Percentiles rank a stretch among this genome's conserved stretches.
Conservation (phyloP, 2,797 vertebrate genomes). For the Syndactyla subalaris region DNA sequence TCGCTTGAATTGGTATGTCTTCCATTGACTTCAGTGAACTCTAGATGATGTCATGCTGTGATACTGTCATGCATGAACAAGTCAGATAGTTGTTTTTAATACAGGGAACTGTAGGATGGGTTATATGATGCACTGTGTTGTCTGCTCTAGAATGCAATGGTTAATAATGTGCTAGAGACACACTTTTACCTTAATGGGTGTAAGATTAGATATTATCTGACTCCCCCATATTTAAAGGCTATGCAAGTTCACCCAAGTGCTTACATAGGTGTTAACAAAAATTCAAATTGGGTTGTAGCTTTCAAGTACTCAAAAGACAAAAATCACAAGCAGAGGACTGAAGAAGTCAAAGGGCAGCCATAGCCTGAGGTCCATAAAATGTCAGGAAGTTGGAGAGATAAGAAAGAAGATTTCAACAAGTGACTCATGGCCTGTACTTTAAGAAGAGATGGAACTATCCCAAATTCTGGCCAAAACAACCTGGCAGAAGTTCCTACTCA, state of each 20-base stretch:
- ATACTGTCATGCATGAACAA: background rate
- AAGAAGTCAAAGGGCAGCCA: background rate
- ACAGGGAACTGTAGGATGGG: background rate
- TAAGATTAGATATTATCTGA: background rate
- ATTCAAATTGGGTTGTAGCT: background rate
- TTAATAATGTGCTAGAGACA: background rate
- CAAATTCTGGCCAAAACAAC: background rate
- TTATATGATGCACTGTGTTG: background rate
- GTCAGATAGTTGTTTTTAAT: background rate
- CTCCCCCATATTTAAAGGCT: background rate
- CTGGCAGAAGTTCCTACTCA: background rate
- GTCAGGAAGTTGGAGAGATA: conserved; percentile 7
- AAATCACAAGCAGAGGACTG: background rate
- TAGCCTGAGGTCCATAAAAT: background rate
- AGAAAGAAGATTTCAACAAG: background rate
- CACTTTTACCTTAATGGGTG: background rate
- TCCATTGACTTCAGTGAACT: background rate
- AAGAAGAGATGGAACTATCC: background rate
- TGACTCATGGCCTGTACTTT: background rate
- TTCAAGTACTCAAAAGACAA: background rate
- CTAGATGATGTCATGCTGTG: background rate
- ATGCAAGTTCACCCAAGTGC: background rate
- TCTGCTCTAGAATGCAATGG: background rate
- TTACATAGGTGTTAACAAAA: background rate
- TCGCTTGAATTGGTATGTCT: background rate